phyloP scores from a whole-genome alignment of 2,888 invertebrate species.

The Elysia crispata region DNA sequence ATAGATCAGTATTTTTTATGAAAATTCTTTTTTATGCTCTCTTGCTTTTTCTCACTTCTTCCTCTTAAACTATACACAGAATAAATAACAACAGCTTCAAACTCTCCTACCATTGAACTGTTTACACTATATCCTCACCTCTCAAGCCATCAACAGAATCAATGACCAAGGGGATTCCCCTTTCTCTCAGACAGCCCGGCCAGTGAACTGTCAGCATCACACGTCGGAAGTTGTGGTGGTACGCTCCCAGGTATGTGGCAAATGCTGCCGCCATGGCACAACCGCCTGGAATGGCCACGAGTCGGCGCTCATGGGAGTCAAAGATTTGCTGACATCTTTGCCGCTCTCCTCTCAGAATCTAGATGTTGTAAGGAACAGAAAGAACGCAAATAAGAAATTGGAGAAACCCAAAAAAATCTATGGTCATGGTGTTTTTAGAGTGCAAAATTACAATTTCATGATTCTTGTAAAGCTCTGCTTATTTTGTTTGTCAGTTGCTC shows the following conservation, averaged over 20 bases:
- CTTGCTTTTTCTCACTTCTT: no score
- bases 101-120: no score
- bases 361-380: not conserved
- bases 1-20: no score
- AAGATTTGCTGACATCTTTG: slow-evolving; percentile 74
- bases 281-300: slow-evolving; percentile 71
- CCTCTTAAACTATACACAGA: no score
- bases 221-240: slow-evolving; percentile 75
- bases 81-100: no score
- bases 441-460: no score
- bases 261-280: slow-evolving; percentile 75
- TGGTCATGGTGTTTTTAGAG: no score
- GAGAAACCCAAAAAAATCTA: not conserved
- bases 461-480: no score
- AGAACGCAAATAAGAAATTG: not conserved
- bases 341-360: slow-evolving; percentile 69
- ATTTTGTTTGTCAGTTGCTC: no score
- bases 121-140: slow-evolving; percentile 65
- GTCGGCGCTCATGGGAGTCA: slow-evolving; percentile 67
- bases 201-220: slow-evolving; percentile 76
- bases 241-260: slow-evolving; percentile 75
- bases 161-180: slow-evolving; percentile 75
- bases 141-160: slow-evolving; percentile 74
- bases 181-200: slow-evolving; percentile 76
- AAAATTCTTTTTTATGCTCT: no score